Percentiles rank a stretch among this genome's conserved stretches.
Evolutionary conservation across 2,797 vertebrate genomes (phyloP).

Genomic region (Galago senegalensis): DNA sequence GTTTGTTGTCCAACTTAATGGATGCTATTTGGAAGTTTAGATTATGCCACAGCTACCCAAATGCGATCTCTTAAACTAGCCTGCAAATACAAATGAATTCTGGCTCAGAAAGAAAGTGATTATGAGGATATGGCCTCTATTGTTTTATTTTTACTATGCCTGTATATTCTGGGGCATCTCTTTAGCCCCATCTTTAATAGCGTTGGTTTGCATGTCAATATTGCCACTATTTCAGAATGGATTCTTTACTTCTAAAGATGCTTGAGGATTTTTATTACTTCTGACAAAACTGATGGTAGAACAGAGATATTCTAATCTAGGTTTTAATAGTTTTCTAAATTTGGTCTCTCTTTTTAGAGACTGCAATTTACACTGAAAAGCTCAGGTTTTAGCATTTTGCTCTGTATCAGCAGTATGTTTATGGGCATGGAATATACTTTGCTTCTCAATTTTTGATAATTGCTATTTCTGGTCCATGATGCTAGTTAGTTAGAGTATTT

Average conservation of each 20-base stretch:
- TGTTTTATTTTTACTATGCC: slow-evolving; percentile 39
- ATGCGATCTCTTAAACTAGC: not conserved
- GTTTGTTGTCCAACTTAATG: slow-evolving; percentile 43
- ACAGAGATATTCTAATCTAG: slow-evolving; percentile 28
- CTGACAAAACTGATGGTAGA: slow-evolving; percentile 36
- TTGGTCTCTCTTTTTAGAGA: slow-evolving; percentile 49
- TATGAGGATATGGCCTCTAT: slow-evolving; percentile 9
- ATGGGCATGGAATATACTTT: not conserved
- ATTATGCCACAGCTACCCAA: slow-evolving; percentile 50
- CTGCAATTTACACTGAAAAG: not conserved
- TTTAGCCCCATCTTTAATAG: slow-evolving; percentile 38
- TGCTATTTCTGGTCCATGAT: slow-evolving; percentile 38
- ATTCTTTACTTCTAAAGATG: slow-evolving; percentile 65
- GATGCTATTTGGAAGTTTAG: slow-evolving; percentile 15
- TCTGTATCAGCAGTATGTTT: not conserved
- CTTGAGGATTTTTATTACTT: slow-evolving; percentile 62
- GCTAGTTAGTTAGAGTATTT: not conserved
- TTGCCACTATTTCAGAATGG: not conserved
- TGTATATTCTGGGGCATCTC: slow-evolving; percentile 23
- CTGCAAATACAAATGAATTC: slow-evolving; percentile 35
- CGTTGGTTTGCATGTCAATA: slow-evolving; percentile 17
- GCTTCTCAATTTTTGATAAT: slow-evolving; percentile 50
- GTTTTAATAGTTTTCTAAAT: slow-evolving; percentile 50
- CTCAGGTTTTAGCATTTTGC: slow-evolving; percentile 51
- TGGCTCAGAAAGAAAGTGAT: slow-evolving; percentile 59